Evolutionary conservation across 2,888 invertebrate genomes (phyloP), one percentile per base, ranked within the genome.

Genomic region (Drosophila neutralis): DNA sequence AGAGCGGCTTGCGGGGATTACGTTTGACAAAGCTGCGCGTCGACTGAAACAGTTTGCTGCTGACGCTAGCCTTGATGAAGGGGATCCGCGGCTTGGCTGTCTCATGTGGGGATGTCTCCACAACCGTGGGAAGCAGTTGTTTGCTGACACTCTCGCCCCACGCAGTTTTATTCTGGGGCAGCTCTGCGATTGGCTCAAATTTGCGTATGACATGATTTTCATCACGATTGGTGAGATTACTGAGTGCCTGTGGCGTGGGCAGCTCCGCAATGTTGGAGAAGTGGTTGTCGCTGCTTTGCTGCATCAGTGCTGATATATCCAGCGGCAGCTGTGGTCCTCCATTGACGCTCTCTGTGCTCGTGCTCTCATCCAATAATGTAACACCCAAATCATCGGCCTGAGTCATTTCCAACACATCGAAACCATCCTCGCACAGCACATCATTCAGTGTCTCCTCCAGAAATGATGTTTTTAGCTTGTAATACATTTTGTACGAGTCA

Each of bases 401-500:
- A 0, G 92, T 89, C 69, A 90, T 91, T 74, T 93, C 92, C 24
- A 92, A 62, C 36, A 93, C 78, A 86, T 93, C 92, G 56, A 92
- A 93, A 1, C 92, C 92, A 67, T 93, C 87, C 38, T 93, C 93
- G 27, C 85, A 69, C 24, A 92, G 94, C 31, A 95, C 94, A 83
- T 94, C 95, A 69, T 94, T 94, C 13, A 97, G 93, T 7, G 96
- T 95, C 84, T 95, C 95, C 88, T 97, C 96, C 54, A 97, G 93
- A 29, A 95, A 95, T 31, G 94, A 94, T 42, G 96, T 96, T 93
- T 97, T 97, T 10, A 97, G 92, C 80, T 96, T 95, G 93, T 96
- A 97, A 92, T 97, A 97, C 92, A 95, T 95, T 92, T 96, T 96
- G 90, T 98, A 98, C 0, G 97, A 96, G 91, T 96, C 95, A 87